Base-by-base conservation (phyloP, 2,888 invertebrate species). In the Eupithecia pulchellata region DNA sequence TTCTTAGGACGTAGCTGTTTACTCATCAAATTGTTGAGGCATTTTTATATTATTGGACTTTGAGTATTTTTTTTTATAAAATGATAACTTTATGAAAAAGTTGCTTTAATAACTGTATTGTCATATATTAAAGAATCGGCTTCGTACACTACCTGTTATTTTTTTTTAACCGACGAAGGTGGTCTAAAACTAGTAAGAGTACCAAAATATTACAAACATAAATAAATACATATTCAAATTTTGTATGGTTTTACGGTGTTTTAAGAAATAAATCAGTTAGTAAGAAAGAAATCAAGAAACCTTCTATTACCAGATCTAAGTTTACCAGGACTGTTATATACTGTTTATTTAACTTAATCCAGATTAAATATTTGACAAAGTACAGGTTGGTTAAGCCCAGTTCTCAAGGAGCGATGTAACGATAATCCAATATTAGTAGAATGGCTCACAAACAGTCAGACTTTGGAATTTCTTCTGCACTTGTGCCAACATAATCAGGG, bases 401-500 rank as follows among this genome's bases (percentile, higher is more conserved):
- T 73, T 74, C 69, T 69, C 66, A 27, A 52, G 75, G 70, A 75
- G 77, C 78, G 78, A 77, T 71, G 75, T 89, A 90, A 90, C 86
- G 87, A 87, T 87, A 84, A 78, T 66, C 84, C 88, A 89, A 90
- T 83, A 87, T 68, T 67, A 61, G 71, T 82, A 79, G 82, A 80
- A 79, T 77, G 80, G 60, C 79, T 81, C 75, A 79, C 78, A 71
- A 77, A 75, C 75, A 79, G 77, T 78, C 79, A 77, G 80, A 64
- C 75, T 65, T 67, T 77, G 78, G 77, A 77, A 89, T 88, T 87
- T 79, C 79, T 80, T 69, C 74, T 65, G 75, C 81, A 91, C 90
- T 89, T 91, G 91, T 84, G 82, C 87, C 81, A 85, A 92, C 89
- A 91, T 86, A 87, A 91, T 91, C 90, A 89, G 82, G 80, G 83